Evolutionary conservation across 2,888 invertebrate species (phyloP), one percentile per base, ranked within the genome.

Genomic region (Eubasilissa splendida): DNA sequence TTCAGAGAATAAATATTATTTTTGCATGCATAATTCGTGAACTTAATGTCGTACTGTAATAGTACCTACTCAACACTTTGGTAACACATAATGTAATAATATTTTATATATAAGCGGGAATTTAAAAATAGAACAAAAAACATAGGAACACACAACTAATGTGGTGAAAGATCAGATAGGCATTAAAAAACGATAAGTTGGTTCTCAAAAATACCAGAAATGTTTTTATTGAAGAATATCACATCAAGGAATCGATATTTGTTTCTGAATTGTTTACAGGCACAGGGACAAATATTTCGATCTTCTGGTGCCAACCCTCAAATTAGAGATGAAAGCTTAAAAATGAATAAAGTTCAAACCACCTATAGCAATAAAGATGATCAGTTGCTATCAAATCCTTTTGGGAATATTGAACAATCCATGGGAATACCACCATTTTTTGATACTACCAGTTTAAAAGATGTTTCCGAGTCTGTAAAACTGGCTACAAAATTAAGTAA

Each of bases 301-400:
- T n/a, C 53, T 31, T 65, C 76, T 53, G 76, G 76, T 76, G 65
- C 31, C 22, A 76, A 76, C 22, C 76, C 76, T 33, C 56, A 54
- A 65, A 56, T 76, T 52, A 42, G 11, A 22, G 53, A 22, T 8
- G 53, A 76, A 12, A 63, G 31, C 53, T 63, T 76, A 53, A 76
- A 76, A 50, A 52, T 63, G 22, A 14, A 76, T 10, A 74, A 71
- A 71, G 31, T 54, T 71, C 22, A 71, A 56, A n/a, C 68, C 50
- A 2, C 12, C 12, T 63, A 33, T 33, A 63, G 14, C 68, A 68
- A 68, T 11, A 77, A 33, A 68, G 31, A 54, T 42, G 56, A 68
- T 58, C 71, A 22, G 50, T n/a, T 75, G 59, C 14, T 52, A 50
- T 50, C 66, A 5, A 76, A 53, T 76, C 65, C 63, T 54, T 66